These are phyloP conservation scores for Brachionus angularis DNA, from an alignment of 1,140 invertebrate species.

Conservation along the genomic window DNA sequence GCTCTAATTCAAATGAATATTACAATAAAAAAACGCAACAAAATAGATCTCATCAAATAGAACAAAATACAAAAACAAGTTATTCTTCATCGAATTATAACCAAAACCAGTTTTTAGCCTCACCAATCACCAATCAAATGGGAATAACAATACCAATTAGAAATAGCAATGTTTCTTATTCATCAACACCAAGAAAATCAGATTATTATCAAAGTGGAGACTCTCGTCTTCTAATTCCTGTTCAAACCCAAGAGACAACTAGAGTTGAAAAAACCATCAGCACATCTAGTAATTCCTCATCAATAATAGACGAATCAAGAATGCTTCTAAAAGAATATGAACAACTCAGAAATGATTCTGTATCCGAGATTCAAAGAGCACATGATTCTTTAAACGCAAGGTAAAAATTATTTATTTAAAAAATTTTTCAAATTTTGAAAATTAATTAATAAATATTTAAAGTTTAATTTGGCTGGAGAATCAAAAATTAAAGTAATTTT, in stretches of 20 bases:
- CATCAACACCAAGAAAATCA: background rate
- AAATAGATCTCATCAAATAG: background rate
- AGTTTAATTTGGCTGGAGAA: constrained; percentile 33
- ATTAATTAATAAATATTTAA: background rate
- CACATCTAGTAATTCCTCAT: constrained; percentile 18
- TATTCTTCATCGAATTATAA: background rate
- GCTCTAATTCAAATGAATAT: no score
- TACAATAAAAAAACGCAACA: no score
- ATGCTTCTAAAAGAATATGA: constrained; percentile 39
- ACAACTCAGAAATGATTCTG: constrained; percentile 31
- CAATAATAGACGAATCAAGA: constrained; percentile 35
- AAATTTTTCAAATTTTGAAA: background rate
- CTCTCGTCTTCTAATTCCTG: constrained; percentile 20
- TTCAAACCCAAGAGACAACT: constrained; percentile 16
- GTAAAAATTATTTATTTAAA: background rate
- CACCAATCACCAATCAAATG: background rate
- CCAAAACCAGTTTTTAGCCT: background rate
- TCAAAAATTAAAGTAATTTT: constrained; percentile 38
- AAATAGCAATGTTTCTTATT: background rate
- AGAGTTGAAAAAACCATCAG: constrained; percentile 4
- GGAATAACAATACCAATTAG: background rate
- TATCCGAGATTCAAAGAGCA: constrained; percentile 35
- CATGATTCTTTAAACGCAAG: constrained; percentile 36
- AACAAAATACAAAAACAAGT: background rate
- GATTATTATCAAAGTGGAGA: background rate